Conservation (phyloP, 2,797 vertebrate genomes). For the Potorous gilbertii region DNA sequence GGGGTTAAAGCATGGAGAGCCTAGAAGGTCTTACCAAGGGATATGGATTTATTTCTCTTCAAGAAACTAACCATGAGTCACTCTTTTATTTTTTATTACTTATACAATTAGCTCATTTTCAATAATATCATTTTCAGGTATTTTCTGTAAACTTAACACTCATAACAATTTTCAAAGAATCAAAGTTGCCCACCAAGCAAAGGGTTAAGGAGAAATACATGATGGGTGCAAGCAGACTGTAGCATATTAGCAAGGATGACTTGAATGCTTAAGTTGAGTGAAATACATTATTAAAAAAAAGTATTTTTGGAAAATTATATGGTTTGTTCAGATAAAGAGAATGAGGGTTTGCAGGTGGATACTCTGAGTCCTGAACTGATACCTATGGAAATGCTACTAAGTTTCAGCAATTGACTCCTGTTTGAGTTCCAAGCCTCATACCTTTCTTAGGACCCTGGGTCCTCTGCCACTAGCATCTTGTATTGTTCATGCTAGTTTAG, state of each 20-base stretch:
- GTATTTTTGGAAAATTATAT: neutral
- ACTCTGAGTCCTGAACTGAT: neutral
- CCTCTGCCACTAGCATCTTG: neutral
- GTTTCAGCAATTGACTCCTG: neutral
- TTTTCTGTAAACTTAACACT: neutral
- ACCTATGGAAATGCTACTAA: neutral
- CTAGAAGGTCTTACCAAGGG: neutral
- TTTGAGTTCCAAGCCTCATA: neutral
- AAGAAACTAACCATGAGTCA: neutral
- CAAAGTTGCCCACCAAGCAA: neutral
- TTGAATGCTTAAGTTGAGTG: neutral
- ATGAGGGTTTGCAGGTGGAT: neutral
- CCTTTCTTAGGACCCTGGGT: neutral
- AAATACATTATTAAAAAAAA: neutral
- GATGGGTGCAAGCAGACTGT: neutral
- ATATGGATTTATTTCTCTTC: neutral
- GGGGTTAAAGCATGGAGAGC: neutral
- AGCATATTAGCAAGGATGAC: neutral
- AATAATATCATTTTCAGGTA: neutral
- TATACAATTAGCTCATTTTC: neutral
- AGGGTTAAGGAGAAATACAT: neutral
- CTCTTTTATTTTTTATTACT: neutral
- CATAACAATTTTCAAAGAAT: neutral
- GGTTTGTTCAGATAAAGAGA: neutral
- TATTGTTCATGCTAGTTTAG: neutral